Evolutionary conservation across 2,888 invertebrate species (phyloP).

Genomic region (Atherix ibis): DNA sequence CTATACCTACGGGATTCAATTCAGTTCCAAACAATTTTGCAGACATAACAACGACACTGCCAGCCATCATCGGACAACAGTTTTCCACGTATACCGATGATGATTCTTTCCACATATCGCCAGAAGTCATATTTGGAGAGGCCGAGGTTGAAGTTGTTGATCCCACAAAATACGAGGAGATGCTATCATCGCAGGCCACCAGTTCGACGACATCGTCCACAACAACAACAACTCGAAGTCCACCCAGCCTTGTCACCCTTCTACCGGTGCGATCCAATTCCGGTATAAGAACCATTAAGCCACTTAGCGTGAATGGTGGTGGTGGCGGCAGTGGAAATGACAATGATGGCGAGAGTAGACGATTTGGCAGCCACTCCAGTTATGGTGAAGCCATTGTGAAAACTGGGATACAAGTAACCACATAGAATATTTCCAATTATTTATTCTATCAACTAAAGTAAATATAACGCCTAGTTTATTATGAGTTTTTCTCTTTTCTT

Average conservation of each 20-base stretch:
- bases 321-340: slow-evolving; percentile 16
- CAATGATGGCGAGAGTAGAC: slow-evolving; percentile 23
- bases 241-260: slow-evolving; percentile 42
- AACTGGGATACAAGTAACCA: slow-evolving; percentile 25
- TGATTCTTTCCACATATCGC: not conserved
- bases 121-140: slow-evolving; percentile 27
- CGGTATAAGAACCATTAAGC: slow-evolving; percentile 55
- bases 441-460: too few relatives aligned
- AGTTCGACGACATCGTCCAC: slow-evolving; percentile 13
- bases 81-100: too few relatives aligned
- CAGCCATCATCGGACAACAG: too few relatives aligned
- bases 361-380: slow-evolving; percentile 7
- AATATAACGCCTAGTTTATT: too few relatives aligned
- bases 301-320: slow-evolving; percentile 23
- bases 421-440: too few relatives aligned
- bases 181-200: slow-evolving; percentile 21
- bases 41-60: not conserved
- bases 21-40: not conserved
- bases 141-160: slow-evolving; percentile 33
- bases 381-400: slow-evolving; percentile 24
- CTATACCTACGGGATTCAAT: too few relatives aligned
- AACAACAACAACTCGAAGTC: slow-evolving; percentile 21
- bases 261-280: slow-evolving; percentile 67
- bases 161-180: slow-evolving; percentile 31
- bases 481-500: too few relatives aligned